Evolutionary conservation across 2,113 vertebrate species (phyloP), one percentile per base, ranked within the genome.

Genomic region (Porphyrio hochstetteri): DNA sequence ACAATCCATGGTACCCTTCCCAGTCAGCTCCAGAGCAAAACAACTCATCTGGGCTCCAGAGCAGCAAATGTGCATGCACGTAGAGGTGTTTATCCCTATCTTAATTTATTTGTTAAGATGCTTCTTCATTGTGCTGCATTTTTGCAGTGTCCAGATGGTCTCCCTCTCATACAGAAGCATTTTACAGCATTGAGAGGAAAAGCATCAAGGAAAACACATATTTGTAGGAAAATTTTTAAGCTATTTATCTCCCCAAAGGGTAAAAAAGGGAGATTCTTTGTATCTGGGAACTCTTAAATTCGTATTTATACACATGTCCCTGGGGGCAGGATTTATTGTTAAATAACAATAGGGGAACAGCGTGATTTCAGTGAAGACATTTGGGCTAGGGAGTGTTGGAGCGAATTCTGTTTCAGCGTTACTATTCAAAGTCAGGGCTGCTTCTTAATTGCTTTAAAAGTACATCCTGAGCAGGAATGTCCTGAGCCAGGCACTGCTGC

Each of bases 241-340:
- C 59, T 74, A 48, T 93, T 94, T 92, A 21, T 91, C 92, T 79
- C 69, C 40, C 0, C 0, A 65, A 86, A 91, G 87, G 74, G 84
- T 52, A 81, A 91, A 96, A 93, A 93, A 42, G 56, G 86, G 80
- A 96, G 95, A 96, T 92, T 94, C n/a, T 95, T 94, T 95, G 83
- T 97, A 97, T 95, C 92, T 97, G 96, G 95, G 93, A 97, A 89
- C 92, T 94, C 83, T 96, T 91, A 92, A 96, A 93, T 91, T 96
- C 96, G 87, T 93, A 96, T 96, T 96, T 95, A 84, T 95, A 94
- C 18, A 0, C 77, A 72, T 91, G 91, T 96, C 96, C 91, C 93
- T 2, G 2, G 80, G 74, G 95, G n/a, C 53, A 89, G 91, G 88
- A 96, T 96, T 97, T 96, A 95, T 96, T 96, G 96, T 97, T 93